phyloP scores from a whole-genome alignment of 2,888 invertebrate species.

The Elaeidobius kamerunicus region DNA sequence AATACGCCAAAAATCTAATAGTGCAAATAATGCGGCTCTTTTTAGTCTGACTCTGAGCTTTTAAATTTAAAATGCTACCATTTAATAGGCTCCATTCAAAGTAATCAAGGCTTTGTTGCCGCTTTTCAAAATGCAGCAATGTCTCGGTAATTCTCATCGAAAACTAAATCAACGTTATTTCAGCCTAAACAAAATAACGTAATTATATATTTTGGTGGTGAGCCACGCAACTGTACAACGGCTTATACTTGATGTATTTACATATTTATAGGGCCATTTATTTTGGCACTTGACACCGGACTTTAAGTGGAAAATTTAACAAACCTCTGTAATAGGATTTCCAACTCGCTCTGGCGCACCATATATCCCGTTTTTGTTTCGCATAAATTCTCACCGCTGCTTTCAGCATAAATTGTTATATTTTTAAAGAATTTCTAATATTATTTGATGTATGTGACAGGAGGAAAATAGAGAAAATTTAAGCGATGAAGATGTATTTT shows the following conservation, averaged over 20 bases:
- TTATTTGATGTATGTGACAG: constrained; percentile 5
- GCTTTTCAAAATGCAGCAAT: too few species aligned
- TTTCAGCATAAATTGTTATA: constrained; percentile 5
- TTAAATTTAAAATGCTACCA: too few species aligned
- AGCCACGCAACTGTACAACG: not conserved
- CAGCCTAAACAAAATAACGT: constrained; percentile 6
- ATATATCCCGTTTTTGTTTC: constrained; percentile 13
- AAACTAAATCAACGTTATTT: constrained; percentile 9
- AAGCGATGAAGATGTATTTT: not conserved
- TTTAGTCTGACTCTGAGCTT: too few species aligned
- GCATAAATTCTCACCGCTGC: constrained; percentile 6
- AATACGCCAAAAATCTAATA: too few species aligned
- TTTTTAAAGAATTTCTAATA: constrained; percentile 6
- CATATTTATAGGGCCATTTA: constrained; percentile 23
- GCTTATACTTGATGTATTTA: constrained; percentile 13
- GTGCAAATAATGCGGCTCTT: too few species aligned
- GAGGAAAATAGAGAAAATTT: not conserved
- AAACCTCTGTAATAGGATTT: constrained; percentile 12
- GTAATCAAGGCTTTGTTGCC: too few species aligned
- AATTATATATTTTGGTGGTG: constrained; percentile 16
- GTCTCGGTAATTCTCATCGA: too few species aligned
- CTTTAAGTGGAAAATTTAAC: constrained; percentile 12
- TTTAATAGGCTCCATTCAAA: too few species aligned
- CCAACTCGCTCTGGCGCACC: constrained; percentile 11
- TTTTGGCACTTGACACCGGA: constrained; percentile 18